These are phyloP conservation scores for Phanerotoma sp. DNA, from an alignment of 2,888 invertebrate species.

Conservation along the genomic window DNA sequence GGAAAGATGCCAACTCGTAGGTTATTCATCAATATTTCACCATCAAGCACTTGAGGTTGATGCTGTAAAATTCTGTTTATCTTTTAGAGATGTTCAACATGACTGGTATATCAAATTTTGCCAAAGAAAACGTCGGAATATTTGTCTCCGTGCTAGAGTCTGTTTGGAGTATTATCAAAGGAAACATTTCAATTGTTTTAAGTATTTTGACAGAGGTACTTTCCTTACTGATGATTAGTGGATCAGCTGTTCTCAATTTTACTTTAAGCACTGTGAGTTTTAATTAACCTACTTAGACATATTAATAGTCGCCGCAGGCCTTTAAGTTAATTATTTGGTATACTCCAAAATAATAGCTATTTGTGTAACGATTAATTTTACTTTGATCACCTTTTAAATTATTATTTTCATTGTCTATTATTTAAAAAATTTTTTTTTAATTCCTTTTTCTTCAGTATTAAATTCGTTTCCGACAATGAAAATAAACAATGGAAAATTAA, in stretches of 20 bases:
- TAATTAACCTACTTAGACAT: neutral
- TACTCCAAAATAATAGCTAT: no score
- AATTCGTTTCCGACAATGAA: no score
- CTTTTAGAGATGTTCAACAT: constrained; percentile 70
- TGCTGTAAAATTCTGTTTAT: constrained; percentile 45
- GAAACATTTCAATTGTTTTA: constrained; percentile 84
- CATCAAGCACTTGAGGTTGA: constrained; percentile 30
- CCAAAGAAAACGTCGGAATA: constrained; percentile 88
- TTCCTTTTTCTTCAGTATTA: no score
- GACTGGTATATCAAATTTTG: constrained; percentile 75
- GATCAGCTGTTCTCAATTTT: constrained; percentile 87
- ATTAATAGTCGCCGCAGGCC: no score
- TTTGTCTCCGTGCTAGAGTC: constrained; percentile 84
- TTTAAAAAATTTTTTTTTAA: no score
- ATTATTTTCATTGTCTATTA: no score
- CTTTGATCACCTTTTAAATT: no score
- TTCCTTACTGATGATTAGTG: constrained; percentile 84
- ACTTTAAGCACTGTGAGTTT: constrained; percentile 76
- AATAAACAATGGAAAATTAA: neutral
- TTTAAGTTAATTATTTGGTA: no score
- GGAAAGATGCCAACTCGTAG: constrained; percentile 72
- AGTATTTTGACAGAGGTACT: constrained; percentile 84
- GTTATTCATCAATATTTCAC: constrained; percentile 36
- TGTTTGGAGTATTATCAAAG: constrained; percentile 87
- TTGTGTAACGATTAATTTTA: no score